phyloP scores from a whole-genome alignment of 2,113 vertebrate species.

The Ifrita kowaldi region DNA sequence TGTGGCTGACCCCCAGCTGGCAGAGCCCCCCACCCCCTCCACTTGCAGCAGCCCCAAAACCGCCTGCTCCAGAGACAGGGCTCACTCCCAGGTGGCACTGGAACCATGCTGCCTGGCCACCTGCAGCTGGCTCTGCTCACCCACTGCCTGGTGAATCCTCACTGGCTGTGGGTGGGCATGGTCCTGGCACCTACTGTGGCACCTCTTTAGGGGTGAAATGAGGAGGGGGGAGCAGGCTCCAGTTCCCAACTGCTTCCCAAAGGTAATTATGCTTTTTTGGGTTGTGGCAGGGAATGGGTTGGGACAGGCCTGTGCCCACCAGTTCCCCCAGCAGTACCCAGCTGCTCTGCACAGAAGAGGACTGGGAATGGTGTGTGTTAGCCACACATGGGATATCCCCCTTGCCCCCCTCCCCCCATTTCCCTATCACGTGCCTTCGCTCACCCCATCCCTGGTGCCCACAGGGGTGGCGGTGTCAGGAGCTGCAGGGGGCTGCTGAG shows the following conservation, averaged over 20 bases:
- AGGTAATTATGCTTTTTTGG: neutral
- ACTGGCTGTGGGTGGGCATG: neutral
- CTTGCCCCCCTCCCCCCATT: neutral
- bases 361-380: neutral
- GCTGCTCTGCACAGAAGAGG: neutral
- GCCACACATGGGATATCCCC: neutral
- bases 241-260: neutral
- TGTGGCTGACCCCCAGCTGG: fast-evolving
- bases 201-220: neutral
- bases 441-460: neutral
- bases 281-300: neutral
- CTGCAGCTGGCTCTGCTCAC: neutral
- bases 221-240: neutral
- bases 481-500: neutral
- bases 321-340: neutral
- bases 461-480: neutral
- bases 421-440: fast-evolving
- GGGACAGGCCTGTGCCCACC: neutral
- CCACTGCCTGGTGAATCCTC: neutral
- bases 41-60: neutral
- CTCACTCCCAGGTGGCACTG: neutral
- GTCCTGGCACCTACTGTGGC: neutral
- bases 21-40: neutral
- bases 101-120: neutral
- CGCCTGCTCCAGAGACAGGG: neutral